Conservation (phyloP, 2,113 vertebrate species). For the Rhea pennata region DNA sequence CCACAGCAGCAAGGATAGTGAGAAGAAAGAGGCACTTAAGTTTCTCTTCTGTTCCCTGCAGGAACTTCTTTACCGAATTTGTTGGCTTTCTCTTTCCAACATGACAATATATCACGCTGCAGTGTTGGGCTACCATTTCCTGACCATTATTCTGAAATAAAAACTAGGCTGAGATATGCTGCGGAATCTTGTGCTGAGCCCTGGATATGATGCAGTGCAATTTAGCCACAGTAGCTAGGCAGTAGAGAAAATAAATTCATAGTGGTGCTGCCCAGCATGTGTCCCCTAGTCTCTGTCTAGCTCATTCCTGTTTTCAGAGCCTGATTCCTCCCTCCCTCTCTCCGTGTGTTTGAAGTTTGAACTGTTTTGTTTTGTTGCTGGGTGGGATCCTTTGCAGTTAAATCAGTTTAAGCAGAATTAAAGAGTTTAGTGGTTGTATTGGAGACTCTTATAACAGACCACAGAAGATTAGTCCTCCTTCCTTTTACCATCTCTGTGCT, state of each 20-base stretch:
- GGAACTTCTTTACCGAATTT: not conserved
- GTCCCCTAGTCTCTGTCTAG: not conserved
- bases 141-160: not conserved
- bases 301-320: not conserved
- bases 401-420: constrained; percentile 16
- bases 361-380: constrained; percentile 76
- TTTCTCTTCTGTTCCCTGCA: not conserved
- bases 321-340: not conserved
- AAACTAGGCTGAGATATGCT: not conserved
- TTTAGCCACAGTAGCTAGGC: not conserved
- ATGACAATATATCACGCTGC: not conserved
- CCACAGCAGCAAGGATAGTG: not conserved
- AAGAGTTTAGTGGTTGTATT: constrained; percentile 49
- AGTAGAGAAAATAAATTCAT: not conserved
- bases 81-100: not conserved
- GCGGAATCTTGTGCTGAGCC: not conserved
- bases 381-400: constrained; percentile 55
- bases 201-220: not conserved
- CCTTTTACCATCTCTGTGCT: constrained; percentile 2
- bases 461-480: not conserved
- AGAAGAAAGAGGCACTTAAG: not conserved
- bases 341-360: constrained; percentile 20
- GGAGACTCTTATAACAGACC: constrained; percentile 36
- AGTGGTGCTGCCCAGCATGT: not conserved
- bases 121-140: not conserved